Conservation (phyloP, 2,113 vertebrate species). For the Psittacus erithacus region DNA sequence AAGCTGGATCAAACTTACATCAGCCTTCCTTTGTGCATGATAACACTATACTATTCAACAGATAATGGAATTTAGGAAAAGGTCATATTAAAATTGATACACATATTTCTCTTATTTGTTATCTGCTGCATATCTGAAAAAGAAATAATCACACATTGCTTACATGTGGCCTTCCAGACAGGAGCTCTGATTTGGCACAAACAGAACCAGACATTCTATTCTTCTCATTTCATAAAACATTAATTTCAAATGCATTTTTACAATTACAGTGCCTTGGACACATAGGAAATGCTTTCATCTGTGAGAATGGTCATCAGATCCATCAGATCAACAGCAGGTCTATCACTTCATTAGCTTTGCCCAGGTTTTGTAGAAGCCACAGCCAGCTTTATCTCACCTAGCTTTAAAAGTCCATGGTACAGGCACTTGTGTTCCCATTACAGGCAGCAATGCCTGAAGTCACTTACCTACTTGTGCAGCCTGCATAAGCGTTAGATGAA, state of each 20-base stretch:
- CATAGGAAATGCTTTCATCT: background rate
- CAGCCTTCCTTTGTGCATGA: background rate
- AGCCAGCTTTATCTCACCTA: background rate
- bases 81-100: background rate
- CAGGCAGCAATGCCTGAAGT: background rate
- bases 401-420: background rate
- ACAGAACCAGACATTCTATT: background rate
- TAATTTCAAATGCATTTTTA: background rate
- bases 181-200: background rate
- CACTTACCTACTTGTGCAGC: background rate
- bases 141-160: background rate
- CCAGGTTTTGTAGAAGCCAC: background rate
- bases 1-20: background rate
- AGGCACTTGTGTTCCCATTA: background rate
- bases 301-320: background rate
- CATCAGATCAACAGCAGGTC: background rate
- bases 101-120: background rate
- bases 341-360: background rate
- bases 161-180: background rate
- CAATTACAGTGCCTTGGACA: background rate
- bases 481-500: background rate
- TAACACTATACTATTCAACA: background rate
- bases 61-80: background rate
- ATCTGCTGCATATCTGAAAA: background rate
- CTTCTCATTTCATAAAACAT: background rate